phyloP scores from a whole-genome alignment of 2,113 vertebrate genomes.

The Cnemophilus loriae region DNA sequence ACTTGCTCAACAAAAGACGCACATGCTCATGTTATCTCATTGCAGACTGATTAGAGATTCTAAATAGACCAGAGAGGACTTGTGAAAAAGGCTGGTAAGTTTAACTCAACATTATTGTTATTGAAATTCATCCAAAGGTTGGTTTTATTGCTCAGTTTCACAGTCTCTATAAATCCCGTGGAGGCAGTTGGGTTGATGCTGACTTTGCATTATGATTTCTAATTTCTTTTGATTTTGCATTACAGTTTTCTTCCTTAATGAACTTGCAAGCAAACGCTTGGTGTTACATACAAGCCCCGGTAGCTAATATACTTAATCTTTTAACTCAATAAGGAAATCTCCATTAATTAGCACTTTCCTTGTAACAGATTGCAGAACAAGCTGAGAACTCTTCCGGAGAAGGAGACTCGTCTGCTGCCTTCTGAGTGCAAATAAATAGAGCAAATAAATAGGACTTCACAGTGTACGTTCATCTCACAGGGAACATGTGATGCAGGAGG shows the following conservation, averaged over 20 bases:
- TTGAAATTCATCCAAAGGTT: slow-evolving; percentile 51
- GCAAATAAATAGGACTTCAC: background rate
- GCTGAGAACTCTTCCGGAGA: background rate
- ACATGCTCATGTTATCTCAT: background rate
- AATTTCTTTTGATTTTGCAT: slow-evolving; percentile 42
- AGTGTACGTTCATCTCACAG: background rate
- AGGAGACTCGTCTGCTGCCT: background rate
- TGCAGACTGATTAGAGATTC: slow-evolving; percentile 39
- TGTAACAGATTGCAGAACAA: slow-evolving; percentile 5
- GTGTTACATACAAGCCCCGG: background rate
- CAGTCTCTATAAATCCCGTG: slow-evolving; percentile 14
- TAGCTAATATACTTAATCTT: background rate
- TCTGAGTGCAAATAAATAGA: background rate
- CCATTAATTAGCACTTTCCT: slow-evolving; percentile 12
- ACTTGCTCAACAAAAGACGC: background rate
- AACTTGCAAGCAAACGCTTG: background rate
- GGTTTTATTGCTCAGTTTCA: slow-evolving; percentile 54
- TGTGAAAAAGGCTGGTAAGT: slow-evolving; percentile 23
- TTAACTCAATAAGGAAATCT: background rate
- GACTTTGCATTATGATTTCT: slow-evolving; percentile 38
- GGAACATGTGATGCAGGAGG: background rate
- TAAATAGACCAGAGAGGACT: slow-evolving; percentile 48
- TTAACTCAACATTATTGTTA: slow-evolving; percentile 56
- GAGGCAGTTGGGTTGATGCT: background rate
- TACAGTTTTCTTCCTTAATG: background rate